These are phyloP conservation scores for Acanthiza pusilla DNA, from an alignment of 2,797 vertebrate species.

Conservation along the genomic window DNA sequence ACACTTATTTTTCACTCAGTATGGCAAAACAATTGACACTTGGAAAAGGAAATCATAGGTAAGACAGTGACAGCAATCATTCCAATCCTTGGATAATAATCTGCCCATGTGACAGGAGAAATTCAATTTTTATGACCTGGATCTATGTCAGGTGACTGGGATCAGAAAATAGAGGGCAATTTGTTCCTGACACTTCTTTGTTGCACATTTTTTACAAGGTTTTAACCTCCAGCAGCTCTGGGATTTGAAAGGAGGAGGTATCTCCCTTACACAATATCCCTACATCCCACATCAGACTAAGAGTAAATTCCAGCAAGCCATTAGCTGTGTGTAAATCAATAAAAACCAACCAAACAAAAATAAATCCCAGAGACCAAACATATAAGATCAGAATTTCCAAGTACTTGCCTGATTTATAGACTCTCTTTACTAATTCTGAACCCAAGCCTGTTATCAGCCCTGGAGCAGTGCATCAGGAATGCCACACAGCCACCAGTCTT, in stretches of 20 bases:
- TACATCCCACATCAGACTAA: slow-evolving; percentile 29
- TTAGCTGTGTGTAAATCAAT: slow-evolving; percentile 36
- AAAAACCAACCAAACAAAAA: slow-evolving; percentile 49
- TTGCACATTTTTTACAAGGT: slow-evolving; percentile 16
- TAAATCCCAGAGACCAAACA: slow-evolving; percentile 26
- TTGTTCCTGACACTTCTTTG: background rate
- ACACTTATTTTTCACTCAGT: background rate
- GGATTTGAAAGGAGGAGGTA: slow-evolving; percentile 15
- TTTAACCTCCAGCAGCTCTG: slow-evolving; percentile 18
- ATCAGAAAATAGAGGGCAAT: slow-evolving; percentile 26
- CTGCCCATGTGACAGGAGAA: background rate
- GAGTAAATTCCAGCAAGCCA: slow-evolving; percentile 44
- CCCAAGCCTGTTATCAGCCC: background rate
- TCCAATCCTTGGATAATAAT: background rate
- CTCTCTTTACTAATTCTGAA: background rate
- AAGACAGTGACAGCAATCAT: background rate
- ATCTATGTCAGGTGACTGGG: background rate
- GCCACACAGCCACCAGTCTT: background rate
- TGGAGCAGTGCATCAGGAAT: background rate
- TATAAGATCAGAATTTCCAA: slow-evolving; percentile 29
- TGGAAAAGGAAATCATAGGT: background rate
- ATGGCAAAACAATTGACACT: background rate
- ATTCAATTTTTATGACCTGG: background rate
- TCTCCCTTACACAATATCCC: background rate
- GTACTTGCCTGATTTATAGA: slow-evolving; percentile 32